Evolutionary conservation across 30 jellyfish, hydroid and myxozoan species (phyloP).

Genomic region (Chrysaora quinquecirrha): DNA sequence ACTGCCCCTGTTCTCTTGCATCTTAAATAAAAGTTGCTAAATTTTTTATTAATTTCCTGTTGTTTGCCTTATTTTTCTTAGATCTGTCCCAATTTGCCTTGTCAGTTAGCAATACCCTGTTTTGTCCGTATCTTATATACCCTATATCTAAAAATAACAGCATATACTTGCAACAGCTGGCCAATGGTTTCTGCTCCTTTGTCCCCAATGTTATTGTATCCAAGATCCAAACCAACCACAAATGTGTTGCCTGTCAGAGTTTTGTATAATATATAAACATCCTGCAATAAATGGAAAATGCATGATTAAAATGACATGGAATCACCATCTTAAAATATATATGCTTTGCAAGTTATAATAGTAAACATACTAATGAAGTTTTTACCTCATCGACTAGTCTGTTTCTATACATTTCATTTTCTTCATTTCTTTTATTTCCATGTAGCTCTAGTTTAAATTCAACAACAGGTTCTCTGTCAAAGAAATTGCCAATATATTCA

Average conservation of each 20-base stretch:
- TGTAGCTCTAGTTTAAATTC: slow-evolving; percentile 36
- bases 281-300: slow-evolving; percentile 39
- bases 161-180: slow-evolving; percentile 70
- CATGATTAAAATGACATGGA: not conserved
- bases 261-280: slow-evolving; percentile 55
- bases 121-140: no score
- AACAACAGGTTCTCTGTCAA: slow-evolving; percentile 40
- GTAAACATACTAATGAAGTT: not conserved
- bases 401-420: slow-evolving; percentile 83
- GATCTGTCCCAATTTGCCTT: no score
- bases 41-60: no score
- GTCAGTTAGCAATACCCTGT: no score
- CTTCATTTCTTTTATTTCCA: slow-evolving; percentile 83
- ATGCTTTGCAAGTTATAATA: not conserved
- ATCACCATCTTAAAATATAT: not conserved
- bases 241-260: slow-evolving; percentile 71
- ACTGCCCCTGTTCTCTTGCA: not conserved
- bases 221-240: slow-evolving; percentile 84
- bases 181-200: slow-evolving; percentile 78
- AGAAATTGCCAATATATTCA: not conserved
- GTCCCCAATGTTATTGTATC: slow-evolving; percentile 85
- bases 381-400: slow-evolving; percentile 81
- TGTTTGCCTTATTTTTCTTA: no score
- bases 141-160: no score
- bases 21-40: not conserved